phyloP scores from a whole-genome alignment of 2,113 vertebrate genomes.

The Regulus satrapa region DNA sequence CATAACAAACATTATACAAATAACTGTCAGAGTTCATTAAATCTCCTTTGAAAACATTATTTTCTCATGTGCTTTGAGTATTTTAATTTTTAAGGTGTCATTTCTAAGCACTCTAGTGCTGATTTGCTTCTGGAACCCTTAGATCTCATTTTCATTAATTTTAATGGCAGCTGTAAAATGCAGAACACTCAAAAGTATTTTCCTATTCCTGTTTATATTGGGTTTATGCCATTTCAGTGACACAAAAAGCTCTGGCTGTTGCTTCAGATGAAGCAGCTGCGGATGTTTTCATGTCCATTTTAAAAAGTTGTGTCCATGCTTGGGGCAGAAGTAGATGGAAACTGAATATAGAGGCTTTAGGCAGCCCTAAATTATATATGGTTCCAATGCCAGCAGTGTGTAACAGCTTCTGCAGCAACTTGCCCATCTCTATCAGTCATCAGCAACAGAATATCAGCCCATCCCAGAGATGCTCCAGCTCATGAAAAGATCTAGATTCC shows the following conservation, averaged over 20 bases:
- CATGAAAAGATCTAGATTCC: background rate
- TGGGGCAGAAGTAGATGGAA: background rate
- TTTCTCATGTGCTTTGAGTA: constrained; percentile 18
- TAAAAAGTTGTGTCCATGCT: background rate
- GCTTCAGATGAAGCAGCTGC: background rate
- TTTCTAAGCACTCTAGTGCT: background rate
- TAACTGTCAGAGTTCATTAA: constrained; percentile 71
- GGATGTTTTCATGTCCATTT: background rate
- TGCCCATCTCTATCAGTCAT: background rate
- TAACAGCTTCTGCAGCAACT: background rate
- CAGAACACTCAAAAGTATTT: background rate
- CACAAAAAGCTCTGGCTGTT: background rate
- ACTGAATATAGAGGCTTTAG: background rate
- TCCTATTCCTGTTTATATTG: background rate
- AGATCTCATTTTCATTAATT: background rate
- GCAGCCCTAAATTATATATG: background rate
- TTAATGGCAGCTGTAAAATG: background rate
- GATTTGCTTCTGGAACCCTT: background rate
- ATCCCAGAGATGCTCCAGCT: background rate
- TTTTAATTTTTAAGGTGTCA: constrained; percentile 11
- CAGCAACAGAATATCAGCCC: background rate
- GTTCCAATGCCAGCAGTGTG: background rate
- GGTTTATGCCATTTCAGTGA: background rate
- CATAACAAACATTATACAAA: constrained; percentile 72
- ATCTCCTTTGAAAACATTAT: constrained; percentile 30